Evolutionary conservation across 1,140 invertebrate species (phyloP).

Genomic region (Drosophila nikananu): DNA sequence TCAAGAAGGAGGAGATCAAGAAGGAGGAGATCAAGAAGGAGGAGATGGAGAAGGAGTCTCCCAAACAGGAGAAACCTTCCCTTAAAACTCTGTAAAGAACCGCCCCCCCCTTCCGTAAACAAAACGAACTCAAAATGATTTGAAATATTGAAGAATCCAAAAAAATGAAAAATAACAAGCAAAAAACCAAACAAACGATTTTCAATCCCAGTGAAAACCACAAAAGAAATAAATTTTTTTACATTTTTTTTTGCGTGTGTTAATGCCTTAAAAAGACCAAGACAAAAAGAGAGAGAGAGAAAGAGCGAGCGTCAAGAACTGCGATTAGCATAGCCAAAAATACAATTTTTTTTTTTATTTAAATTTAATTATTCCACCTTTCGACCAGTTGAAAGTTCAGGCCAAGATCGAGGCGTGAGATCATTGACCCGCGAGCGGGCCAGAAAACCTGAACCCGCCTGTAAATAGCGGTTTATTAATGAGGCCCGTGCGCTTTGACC

Average conservation of each 20-base stretch:
- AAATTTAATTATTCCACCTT: constrained; percentile 1
- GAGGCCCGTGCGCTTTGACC: constrained; percentile 64
- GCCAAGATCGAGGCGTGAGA: constrained; percentile 1
- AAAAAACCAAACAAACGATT: constrained; percentile 68
- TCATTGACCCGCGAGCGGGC: constrained; percentile 51
- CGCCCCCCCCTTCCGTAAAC: background rate
- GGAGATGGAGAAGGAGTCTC: background rate
- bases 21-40: background rate
- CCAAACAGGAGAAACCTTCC: background rate
- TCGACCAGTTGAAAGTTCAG: constrained; percentile 53
- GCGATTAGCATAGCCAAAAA: constrained; percentile 32
- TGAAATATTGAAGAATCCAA: constrained; percentile 38
- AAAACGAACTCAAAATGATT: constrained; percentile 17
- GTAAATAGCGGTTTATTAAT: constrained; percentile 45
- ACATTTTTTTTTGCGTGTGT: constrained; percentile 69
- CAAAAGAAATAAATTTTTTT: constrained; percentile 73
- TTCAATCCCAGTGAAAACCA: constrained; percentile 62
- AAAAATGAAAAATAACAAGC: constrained; percentile 37
- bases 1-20: background rate
- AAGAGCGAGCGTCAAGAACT: background rate
- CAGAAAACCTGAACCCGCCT: constrained; percentile 5
- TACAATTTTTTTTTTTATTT: background rate
- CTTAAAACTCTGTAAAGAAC: constrained; percentile 31
- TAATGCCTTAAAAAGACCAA: constrained; percentile 20
- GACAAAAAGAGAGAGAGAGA: background rate